Percentiles rank a stretch among this genome's conserved stretches.
Conservation (phyloP, 2,113 vertebrate genomes). For the Dromas ardeola region DNA sequence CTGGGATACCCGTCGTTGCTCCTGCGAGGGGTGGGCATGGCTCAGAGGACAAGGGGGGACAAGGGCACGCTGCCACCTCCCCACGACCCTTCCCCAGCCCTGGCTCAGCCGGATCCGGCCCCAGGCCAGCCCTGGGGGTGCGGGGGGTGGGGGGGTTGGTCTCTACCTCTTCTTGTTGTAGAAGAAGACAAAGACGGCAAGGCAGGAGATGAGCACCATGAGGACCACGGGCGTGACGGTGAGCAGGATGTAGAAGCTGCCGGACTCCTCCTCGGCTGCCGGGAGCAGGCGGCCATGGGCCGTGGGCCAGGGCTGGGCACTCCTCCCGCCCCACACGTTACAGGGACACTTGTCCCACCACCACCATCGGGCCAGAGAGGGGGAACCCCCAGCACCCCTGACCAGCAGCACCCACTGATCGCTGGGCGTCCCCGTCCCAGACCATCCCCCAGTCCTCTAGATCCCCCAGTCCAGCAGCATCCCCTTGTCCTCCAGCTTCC, state of each 20-base stretch:
- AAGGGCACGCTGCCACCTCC: neutral
- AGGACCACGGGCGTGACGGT: constrained; percentile 70
- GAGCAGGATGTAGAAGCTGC: constrained; percentile 71
- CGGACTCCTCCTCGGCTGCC: constrained; percentile 71
- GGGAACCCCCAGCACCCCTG: neutral
- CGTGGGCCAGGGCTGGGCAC: rapidly evolving
- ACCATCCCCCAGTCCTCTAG: neutral
- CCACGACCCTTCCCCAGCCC: neutral
- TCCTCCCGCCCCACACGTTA: neutral
- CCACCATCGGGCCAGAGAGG: neutral
- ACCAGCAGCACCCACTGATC: neutral
- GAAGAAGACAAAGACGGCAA: constrained; percentile 69
- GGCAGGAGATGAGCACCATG: constrained; percentile 68
- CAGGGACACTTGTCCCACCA: neutral
- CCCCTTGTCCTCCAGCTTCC: neutral
- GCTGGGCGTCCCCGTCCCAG: neutral
- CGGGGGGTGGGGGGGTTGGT: no score
- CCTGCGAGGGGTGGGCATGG: neutral
- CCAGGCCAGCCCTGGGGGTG: neutral
- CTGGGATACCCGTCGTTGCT: constrained; percentile 61
- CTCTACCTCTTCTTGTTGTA: constrained; percentile 76
- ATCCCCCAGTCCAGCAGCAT: neutral
- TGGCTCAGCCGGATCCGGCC: rapidly evolving
- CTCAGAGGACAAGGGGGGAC: neutral
- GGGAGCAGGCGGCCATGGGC: rapidly evolving